Conservation (phyloP, 2,113 vertebrate species). For the Canis aureus region DNA sequence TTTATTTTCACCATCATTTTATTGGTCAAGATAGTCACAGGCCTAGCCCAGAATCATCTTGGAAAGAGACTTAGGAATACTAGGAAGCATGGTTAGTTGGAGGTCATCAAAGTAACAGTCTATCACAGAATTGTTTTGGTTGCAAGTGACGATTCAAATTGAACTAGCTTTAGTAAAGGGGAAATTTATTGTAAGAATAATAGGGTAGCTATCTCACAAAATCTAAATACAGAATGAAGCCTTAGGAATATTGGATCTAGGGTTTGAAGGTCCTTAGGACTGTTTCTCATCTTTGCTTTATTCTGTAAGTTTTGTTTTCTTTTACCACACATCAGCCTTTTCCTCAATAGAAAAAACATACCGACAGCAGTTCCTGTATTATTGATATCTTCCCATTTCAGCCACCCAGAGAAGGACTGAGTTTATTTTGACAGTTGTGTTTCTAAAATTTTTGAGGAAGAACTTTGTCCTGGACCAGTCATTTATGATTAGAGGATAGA, state of each 20-base stretch:
- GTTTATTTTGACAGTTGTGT: conserved; percentile 48
- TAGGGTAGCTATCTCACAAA: conserved; percentile 9
- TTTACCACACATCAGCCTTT: neutral
- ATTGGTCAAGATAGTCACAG: conserved; percentile 24
- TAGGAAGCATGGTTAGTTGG: conserved; percentile 1
- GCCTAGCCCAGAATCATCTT: neutral
- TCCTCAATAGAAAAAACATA: conserved; percentile 19
- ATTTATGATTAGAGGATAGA: neutral
- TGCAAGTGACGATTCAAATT: conserved; percentile 49
- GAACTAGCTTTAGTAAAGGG: conserved; percentile 50
- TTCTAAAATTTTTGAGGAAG: conserved; percentile 60
- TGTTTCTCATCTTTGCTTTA: conserved; percentile 57
- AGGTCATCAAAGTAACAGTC: conserved; percentile 6
- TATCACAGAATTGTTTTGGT: neutral
- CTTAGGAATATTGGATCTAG: neutral
- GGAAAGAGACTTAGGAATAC: conserved; percentile 40
- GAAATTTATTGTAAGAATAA: conserved; percentile 35
- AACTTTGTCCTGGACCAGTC: conserved; percentile 1
- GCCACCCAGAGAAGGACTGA: conserved; percentile 27
- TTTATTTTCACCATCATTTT: conserved; percentile 44
- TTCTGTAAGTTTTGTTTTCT: conserved; percentile 60
- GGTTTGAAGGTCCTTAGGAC: neutral
- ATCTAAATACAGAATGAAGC: neutral
- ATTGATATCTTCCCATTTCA: conserved; percentile 56
- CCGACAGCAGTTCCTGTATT: neutral